Base-by-base conservation (phyloP, 2,888 invertebrate species). In the Conchocele bisecta region DNA sequence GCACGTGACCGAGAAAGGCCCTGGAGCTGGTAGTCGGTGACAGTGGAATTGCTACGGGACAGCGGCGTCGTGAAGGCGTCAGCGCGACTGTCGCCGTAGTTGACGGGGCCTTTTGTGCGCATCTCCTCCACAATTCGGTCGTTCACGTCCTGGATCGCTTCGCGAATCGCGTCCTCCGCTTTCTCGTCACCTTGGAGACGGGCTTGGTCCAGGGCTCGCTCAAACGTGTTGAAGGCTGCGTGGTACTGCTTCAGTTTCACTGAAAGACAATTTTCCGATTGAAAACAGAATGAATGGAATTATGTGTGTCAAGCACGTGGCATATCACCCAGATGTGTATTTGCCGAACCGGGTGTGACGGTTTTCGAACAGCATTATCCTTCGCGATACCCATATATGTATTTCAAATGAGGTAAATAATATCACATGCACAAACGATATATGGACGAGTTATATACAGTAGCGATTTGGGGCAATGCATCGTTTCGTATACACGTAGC, bases 151-250 rank as follows among this genome's bases (percentile, higher is more conserved):
- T 79, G 75, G 7, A 83, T 42, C 4, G 82, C 82, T 28, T 83
- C 82, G 13, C 79, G 65, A n/a, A 83, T 77, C 5, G 82, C 80
- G 6, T 79, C 79, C 46, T 82, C 82, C 2, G 82, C 82, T 41
- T 79, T 79, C 35, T 66, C 75, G 60, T 82, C 82, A 54, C 82
- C 82, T 76, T 83, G 82, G 28, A 81, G 44, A 15, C 80, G 57
- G 13, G 82, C 82, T 46, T 83, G 82, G 29, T 83, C 81, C 24
- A 81, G 57, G 3, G 82, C 82, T 58, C 70, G 60, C 63, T 83
- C 82, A 42, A 83, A 83, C 6, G 81, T 83, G 56, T 77, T 83
- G 41, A 83, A 77, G 15, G 82, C 82, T n/a, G 77, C 75, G 48
- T 81, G 75, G 44, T 79, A 83, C 33, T 79, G 77, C 31, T 78